Evolutionary conservation across 2,888 invertebrate genomes (phyloP), one percentile per base, ranked within the genome.

Genomic region (Archaeoteleia sp.): DNA sequence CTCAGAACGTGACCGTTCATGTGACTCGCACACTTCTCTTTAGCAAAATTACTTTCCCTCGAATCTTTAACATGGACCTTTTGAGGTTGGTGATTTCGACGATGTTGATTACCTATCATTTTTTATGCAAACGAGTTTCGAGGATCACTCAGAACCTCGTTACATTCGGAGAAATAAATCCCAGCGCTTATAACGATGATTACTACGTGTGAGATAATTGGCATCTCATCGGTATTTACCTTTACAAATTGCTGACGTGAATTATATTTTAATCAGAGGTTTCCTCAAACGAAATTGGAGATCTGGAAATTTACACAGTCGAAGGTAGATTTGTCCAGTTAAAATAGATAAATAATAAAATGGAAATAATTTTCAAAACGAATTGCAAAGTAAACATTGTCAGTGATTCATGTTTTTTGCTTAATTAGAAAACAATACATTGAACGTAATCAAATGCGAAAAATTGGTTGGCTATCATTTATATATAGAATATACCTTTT

Each of bases 51-150:
- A n/a, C n/a, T 32, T 32, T 58, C 15, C 25, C 20, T 9, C 12
- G 13, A 20, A 9, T 12, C 20, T 13, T 15, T 34, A 30, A 39
- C 32, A 49, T 23, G 12, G 43, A 8, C 37, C 45, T 45, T 35
- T 30, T 42, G 27, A 27, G n/a, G n/a, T n/a, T n/a, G n/a, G n/a
- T n/a, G n/a, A n/a, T n/a, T n/a, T n/a, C n/a, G n/a, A n/a, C 46
- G 32, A 15, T 10, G 61, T 45, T 45, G 53, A 62, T 62, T 53
- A 43, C 39, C 53, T 53, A 30, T 46, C 32, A 62, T 62, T 62
- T 62, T 53, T 53, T 45, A 62, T 62, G 61, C 61, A 62, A 62
- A 62, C 61, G 53, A 62, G 61, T n/a, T n/a, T n/a, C n/a, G n/a
- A n/a, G n/a, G n/a, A n/a, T n/a, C n/a, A n/a, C 5, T 9, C 9